Percentiles rank a stretch among this genome's conserved stretches.
Conservation (phyloP, 1,140 invertebrate species). For the Atta texana region DNA sequence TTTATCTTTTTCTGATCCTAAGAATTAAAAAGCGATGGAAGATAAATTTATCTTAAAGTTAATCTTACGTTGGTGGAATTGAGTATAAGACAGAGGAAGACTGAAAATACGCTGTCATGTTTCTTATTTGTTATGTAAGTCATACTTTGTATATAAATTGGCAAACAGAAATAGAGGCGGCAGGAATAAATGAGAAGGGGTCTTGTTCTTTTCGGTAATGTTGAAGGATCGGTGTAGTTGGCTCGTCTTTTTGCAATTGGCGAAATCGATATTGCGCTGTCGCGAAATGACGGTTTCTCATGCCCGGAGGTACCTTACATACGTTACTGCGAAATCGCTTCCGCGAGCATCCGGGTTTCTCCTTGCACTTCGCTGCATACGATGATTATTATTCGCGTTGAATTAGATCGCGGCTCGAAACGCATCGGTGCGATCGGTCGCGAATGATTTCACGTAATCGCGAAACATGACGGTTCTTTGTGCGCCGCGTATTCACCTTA, state of each 20-base stretch:
- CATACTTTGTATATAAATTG: conserved; percentile 22
- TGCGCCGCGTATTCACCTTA: not conserved
- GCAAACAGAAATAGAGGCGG: not conserved
- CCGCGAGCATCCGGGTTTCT: conserved; percentile 35
- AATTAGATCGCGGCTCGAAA: conserved; percentile 57
- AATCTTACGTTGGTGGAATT: too few species aligned
- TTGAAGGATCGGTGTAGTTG: conserved; percentile 15
- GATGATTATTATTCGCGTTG: conserved; percentile 58
- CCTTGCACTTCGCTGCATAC: conserved; percentile 53
- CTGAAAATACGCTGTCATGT: conserved; percentile 16
- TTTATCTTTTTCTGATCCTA: too few species aligned
- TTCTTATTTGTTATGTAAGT: conserved; percentile 10
- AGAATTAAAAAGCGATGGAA: too few species aligned
- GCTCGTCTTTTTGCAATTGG: conserved; percentile 34
- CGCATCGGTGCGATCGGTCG: conserved; percentile 50
- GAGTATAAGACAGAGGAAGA: not conserved
- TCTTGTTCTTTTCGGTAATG: conserved; percentile 19
- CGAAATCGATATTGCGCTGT: conserved; percentile 40
- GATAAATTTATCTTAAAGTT: too few species aligned
- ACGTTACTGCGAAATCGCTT: conserved; percentile 54
- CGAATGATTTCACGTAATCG: conserved; percentile 61
- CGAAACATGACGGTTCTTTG: conserved; percentile 24
- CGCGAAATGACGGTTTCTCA: conserved; percentile 36
- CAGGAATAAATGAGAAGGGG: not conserved
- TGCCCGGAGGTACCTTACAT: conserved; percentile 32